Evolutionary conservation across 2,113 vertebrate genomes (phyloP), one percentile per base, ranked within the genome.

Genomic region (Lagopus leucura): DNA sequence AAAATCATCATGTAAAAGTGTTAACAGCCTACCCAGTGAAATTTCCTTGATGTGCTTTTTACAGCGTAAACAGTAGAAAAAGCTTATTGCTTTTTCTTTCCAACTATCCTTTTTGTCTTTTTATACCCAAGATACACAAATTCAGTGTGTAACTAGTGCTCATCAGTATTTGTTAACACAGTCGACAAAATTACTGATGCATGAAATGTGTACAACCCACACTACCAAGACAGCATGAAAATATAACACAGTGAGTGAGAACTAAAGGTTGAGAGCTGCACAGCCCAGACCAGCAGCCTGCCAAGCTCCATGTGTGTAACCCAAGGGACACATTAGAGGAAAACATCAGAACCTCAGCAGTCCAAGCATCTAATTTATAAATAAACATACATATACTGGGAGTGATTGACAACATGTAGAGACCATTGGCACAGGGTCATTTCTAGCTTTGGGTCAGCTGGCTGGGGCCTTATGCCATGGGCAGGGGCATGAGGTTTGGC

Each of bases 401-500:
- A 13, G 11, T 5, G 4, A 47, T n/a, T 40, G 85, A 65, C 67
- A 85, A 11, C 8, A 12, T n/a, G 3, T n/a, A 57, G 40, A 88
- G 64, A 66, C 21, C 38, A 42, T 12, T 15, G 12, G 42, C 12
- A 28, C 32, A 64, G 20, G 52, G 19, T 54, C 17, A 10, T 1
- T 77, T 80, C 47, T n/a, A 1, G 25, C 42, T 28, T 20, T 36
- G 22, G 5, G 58, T 34, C 3, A 22, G 38, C 10, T 67, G 55
- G 24, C 0, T 52, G 0, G 12, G 55, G 16, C 13, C 66, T 30
- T 34, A 40, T 42, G 12, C 32, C 1, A 1, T 8, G 19, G 61
- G 22, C 43, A 34, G 28, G 16, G 30, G 16, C 30, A 57, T 14
- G 54, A 57, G 54, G 30, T 30, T 17, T 57, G 54, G 54, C 30